phyloP scores from a whole-genome alignment of 1,140 invertebrate genomes.

The Cydia amplana region DNA sequence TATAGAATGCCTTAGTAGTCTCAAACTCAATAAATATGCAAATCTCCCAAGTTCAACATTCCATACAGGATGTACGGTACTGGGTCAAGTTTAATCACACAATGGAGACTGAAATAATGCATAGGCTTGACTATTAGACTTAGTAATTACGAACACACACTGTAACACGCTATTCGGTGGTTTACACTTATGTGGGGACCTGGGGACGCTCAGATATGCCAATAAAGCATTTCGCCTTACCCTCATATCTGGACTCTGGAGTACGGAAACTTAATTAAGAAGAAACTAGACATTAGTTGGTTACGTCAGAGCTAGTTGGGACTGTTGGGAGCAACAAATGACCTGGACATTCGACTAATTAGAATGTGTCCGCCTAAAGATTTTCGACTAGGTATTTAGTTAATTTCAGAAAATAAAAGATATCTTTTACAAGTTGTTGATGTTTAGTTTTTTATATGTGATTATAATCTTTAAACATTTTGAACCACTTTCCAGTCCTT shows the following conservation, averaged over 20 bases:
- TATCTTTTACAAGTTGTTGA: too few species aligned
- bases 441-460: too few species aligned
- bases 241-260: neutral
- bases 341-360: too few species aligned
- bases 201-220: neutral
- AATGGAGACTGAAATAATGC: slow-evolving; percentile 19
- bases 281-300: neutral
- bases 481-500: too few species aligned
- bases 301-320: too few species aligned
- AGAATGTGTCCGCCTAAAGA: too few species aligned
- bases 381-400: too few species aligned
- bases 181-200: neutral
- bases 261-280: neutral
- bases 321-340: too few species aligned
- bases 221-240: neutral
- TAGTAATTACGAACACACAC: neutral
- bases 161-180: neutral
- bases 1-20: slow-evolving; percentile 23
- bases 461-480: too few species aligned
- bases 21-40: slow-evolving; percentile 31
- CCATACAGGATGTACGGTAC: neutral
- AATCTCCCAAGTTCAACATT: slow-evolving; percentile 27
- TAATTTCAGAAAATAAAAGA: too few species aligned
- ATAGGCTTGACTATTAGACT: slow-evolving; percentile 13
- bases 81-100: slow-evolving; percentile 13